A percentile compares a stretch with the other conserved stretches of the same genome.
Evolutionary conservation across 2,113 vertebrate species (phyloP).

Genomic region (Mola mola): DNA sequence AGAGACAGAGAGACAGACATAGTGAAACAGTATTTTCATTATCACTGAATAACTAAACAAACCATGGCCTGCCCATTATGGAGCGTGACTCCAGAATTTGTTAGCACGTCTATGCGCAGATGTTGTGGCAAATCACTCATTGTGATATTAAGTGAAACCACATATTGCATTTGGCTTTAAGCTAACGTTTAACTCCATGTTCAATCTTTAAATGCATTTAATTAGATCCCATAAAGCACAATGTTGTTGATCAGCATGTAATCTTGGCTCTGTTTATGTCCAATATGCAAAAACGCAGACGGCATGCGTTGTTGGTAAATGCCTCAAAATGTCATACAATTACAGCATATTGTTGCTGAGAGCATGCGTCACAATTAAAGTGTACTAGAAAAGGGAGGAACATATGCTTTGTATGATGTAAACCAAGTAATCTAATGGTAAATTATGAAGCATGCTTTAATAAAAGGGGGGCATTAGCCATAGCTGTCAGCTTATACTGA

Average conservation of each 20-base stretch:
- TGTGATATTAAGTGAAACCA: slow-evolving; percentile 25
- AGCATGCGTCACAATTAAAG: slow-evolving; percentile 23
- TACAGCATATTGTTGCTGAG: slow-evolving; percentile 11
- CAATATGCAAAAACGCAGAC: slow-evolving; percentile 18
- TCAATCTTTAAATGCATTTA: slow-evolving; percentile 17
- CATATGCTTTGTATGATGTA: slow-evolving; percentile 34
- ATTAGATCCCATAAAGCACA: slow-evolving; percentile 10
- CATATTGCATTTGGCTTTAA: slow-evolving; percentile 34
- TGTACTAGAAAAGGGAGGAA: slow-evolving; percentile 20
- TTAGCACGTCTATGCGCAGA: slow-evolving; percentile 60
- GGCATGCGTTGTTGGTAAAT: slow-evolving; percentile 11
- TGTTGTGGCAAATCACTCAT: slow-evolving; percentile 58
- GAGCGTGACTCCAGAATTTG: slow-evolving; percentile 70
- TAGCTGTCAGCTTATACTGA: slow-evolving; percentile 67
- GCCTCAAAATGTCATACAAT: slow-evolving; percentile 31
- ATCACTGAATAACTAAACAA: slow-evolving; percentile 73
- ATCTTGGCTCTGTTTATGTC: slow-evolving; percentile 25
- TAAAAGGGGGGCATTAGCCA: slow-evolving; percentile 70
- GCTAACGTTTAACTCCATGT: slow-evolving; percentile 8
- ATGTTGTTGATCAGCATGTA: slow-evolving; percentile 18
- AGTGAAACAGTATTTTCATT: slow-evolving; percentile 58
- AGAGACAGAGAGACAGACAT: slow-evolving; percentile 11
- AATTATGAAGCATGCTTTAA: slow-evolving; percentile 65
- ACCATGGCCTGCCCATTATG: slow-evolving; percentile 63
- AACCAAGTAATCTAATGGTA: slow-evolving; percentile 46